Evolutionary conservation across 2,888 invertebrate genomes (phyloP), one percentile per base, ranked within the genome.

Genomic region (Holacanthella duospinosa): DNA sequence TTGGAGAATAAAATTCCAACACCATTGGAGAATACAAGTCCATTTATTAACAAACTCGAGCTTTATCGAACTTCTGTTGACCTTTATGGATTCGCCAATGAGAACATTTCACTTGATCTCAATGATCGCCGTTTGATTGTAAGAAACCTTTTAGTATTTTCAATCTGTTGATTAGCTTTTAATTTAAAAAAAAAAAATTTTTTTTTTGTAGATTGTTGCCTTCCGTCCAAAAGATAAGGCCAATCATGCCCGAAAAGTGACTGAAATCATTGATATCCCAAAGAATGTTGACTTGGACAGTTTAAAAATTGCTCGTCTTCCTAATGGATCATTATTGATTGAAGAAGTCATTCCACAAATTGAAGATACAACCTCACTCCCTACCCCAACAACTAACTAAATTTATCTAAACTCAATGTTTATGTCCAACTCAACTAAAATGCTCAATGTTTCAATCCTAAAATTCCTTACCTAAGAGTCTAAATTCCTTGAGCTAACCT

Each of bases 251-350:
- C 44, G 67, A 16, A 71, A 67, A 59, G 65, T 69, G 0, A 66
- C 64, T 16, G 69, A 71, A 64, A 61, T 65, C 25, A 63, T 71
- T 19, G 68, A 68, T 0, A 64, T 71, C 2, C 71, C 71, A 12
- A 19, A 43, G n/a, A 59, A 59, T 9, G 66, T 71, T 2, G 60
- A 65, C 19, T 27, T 71, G 55, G 66, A 68, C 44, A 66, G 61
- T 59, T 56, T 71, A 12, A 68, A 69, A 60, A 65, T 71, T 54
- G 68, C 64, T 0, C 61, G 68, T 48, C 59, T 64, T 3, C 28
- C 60, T 1, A 66, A 68, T 60, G 71, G 71, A 1, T 61, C 44
- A 16, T 61, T 71, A 12, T 4, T 67, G 1, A 62, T 71, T n/a
- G 67, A 71, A 58, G 69, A 70, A 36, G 21, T 48, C n/a, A 9